Base-by-base conservation (phyloP, 2,113 vertebrate genomes). In the Alethe diademata region DNA sequence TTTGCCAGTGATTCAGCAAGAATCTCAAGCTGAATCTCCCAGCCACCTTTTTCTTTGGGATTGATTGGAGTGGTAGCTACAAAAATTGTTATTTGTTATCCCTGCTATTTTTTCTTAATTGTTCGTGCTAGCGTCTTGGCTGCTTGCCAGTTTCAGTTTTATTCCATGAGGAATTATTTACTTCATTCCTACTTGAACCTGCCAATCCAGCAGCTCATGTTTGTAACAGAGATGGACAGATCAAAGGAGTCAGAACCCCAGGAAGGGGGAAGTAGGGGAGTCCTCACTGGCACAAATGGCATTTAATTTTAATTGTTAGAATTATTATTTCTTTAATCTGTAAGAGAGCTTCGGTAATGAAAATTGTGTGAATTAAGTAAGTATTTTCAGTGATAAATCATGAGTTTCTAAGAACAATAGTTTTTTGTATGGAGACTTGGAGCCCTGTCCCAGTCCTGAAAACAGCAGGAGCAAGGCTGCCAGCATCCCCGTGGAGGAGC, bases 201-300 rank as follows among this genome's bases (percentile, higher is more conserved):
- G 82, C 82, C 94, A 85, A 71, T 97, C 86, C 74, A 96, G 91
- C 90, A 86, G 85, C 79, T 97, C 85, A 85, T 95, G 94, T 97
- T 97, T 97, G 93, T 96, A 98, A 97, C 83, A 47, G 24, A 79
- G 85, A 94, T 62, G 95, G 91, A 93, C 82, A 95, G 96, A 98
- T 97, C 93, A 97, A 97, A 98, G 91, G 83, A 93, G 25, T 92
- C 58, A 94, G 47, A 95, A 87, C 85, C 90, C 40, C 40, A 50
- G 91, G 82, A 96, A 86, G 72, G 78, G 9, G 48, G 83, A 96
- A 96, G 84, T 73, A 89, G 89, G 72, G 69, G 65, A 67, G 72
- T 78, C 69, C 14, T 93, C 76, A 35, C 19, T 78, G 84, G 36
- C 71, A 61, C 58, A 95, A 89, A 90, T 88, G 73, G 78, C 67